Percentiles rank a stretch among this genome's conserved stretches.
phyloP scores from a whole-genome alignment of 2,888 invertebrate genomes.

The Drosophila prostipennis region DNA sequence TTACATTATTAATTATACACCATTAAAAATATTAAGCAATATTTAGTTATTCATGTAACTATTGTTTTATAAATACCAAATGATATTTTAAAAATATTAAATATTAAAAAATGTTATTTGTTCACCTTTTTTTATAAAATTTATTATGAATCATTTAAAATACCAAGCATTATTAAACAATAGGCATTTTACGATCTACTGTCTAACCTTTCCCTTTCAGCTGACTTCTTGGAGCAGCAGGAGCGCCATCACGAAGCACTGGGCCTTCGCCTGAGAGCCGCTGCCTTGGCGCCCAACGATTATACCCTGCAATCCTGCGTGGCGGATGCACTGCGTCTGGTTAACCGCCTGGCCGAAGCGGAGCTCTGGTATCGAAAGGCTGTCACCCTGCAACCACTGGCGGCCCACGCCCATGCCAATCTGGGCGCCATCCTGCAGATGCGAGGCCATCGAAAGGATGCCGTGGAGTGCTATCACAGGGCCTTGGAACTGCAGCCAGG shows the following conservation, averaged over 20 bases:
- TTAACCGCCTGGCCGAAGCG: slow-evolving; percentile 91
- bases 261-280: slow-evolving; percentile 90
- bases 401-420: slow-evolving; percentile 95
- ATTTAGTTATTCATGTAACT: too few relatives aligned
- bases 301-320: slow-evolving; percentile 94
- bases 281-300: slow-evolving; percentile 90
- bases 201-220: slow-evolving; percentile 85
- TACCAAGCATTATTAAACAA: too few relatives aligned
- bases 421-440: slow-evolving; percentile 96
- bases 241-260: slow-evolving; percentile 92
- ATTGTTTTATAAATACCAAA: too few relatives aligned
- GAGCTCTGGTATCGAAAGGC: slow-evolving; percentile 92
- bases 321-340: slow-evolving; percentile 93
- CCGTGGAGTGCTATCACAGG: slow-evolving; percentile 92
- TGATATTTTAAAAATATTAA: too few relatives aligned
- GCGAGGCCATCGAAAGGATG: slow-evolving; percentile 94
- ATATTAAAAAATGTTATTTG: too few relatives aligned
- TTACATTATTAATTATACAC: too few relatives aligned
- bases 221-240: slow-evolving; percentile 92
- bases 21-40: too few relatives aligned
- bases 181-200: background rate
- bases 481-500: slow-evolving; percentile 94
- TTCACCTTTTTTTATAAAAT: too few relatives aligned
- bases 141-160: too few relatives aligned
- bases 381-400: slow-evolving; percentile 86